A percentile compares a stretch with the other conserved stretches of the same genome.
These are phyloP conservation scores for Panulirus ornatus DNA, from an alignment of 1,140 invertebrate genomes.

Conservation along the genomic window DNA sequence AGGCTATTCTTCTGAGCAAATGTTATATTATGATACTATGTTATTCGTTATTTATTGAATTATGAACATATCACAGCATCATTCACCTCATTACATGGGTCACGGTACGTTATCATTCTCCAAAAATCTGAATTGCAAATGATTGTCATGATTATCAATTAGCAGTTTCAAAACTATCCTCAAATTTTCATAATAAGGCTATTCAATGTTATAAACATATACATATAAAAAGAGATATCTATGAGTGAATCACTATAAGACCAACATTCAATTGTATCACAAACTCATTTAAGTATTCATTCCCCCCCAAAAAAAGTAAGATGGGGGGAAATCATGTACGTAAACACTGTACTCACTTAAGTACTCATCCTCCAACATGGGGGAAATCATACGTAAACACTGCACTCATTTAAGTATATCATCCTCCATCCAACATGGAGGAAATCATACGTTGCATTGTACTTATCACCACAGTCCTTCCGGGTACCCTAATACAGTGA, in stretches of 20 bases:
- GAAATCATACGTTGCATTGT: neutral
- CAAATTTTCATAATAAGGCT: slow-evolving; percentile 30
- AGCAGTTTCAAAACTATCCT: slow-evolving; percentile 22
- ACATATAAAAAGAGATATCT: too few species aligned
- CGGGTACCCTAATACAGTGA: slow-evolving; percentile 47
- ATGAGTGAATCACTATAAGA: too few species aligned
- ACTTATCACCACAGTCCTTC: neutral
- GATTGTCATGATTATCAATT: neutral
- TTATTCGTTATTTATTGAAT: neutral
- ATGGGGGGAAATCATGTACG: too few species aligned
- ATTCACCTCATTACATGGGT: slow-evolving; percentile 35
- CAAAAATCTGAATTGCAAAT: slow-evolving; percentile 37
- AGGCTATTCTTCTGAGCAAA: neutral
- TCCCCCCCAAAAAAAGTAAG: too few species aligned
- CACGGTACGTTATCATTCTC: slow-evolving; percentile 20
- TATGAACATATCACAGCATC: neutral
- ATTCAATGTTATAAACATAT: too few species aligned
- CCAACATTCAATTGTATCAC: too few species aligned
- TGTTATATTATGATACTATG: neutral
- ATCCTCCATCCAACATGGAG: too few species aligned
- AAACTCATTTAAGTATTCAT: too few species aligned
- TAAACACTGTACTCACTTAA: too few species aligned
- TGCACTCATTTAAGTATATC: too few species aligned
- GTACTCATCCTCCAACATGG: too few species aligned
- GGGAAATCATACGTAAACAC: too few species aligned